Evolutionary conservation across 2,113 vertebrate species (phyloP).

Genomic region (Ammodytes marinus): DNA sequence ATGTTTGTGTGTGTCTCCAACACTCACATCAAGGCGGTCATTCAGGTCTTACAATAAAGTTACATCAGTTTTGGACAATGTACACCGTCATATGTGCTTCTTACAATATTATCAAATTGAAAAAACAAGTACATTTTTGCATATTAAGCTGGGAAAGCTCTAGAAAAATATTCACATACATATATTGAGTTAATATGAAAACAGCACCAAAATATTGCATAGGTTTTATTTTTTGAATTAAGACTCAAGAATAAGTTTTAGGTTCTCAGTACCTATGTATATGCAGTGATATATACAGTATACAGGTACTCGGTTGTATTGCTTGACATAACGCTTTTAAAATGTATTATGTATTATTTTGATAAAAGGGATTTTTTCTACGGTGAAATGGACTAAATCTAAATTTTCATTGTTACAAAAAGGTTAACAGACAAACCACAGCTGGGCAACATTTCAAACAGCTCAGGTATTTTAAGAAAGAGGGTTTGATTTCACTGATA

Average conservation of each 20-base stretch:
- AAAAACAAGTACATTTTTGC: constrained; percentile 74
- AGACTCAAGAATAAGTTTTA: constrained; percentile 62
- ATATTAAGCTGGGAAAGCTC: constrained; percentile 70
- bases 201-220: constrained; percentile 80
- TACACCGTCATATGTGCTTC: constrained; percentile 64
- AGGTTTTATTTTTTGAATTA: constrained; percentile 27
- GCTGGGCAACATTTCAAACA: constrained; percentile 32
- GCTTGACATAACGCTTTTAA: constrained; percentile 43
- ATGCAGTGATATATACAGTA: constrained; percentile 58
- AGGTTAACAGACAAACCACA: constrained; percentile 26
- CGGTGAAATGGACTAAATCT: constrained; percentile 24
- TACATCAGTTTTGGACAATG: constrained; percentile 62
- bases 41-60: constrained; percentile 57
- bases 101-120: constrained; percentile 61
- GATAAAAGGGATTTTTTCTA: constrained; percentile 33
- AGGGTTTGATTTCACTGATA: not conserved
- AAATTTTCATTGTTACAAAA: constrained; percentile 26
- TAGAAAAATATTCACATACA: constrained; percentile 77
- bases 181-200: constrained; percentile 68
- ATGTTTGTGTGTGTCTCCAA: constrained; percentile 25
- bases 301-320: constrained; percentile 73
- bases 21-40: constrained; percentile 26
- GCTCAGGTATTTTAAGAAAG: not conserved
- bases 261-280: constrained; percentile 68
- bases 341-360: constrained; percentile 38